These are phyloP conservation scores for Petroica traversi DNA, from an alignment of 2,113 vertebrate genomes.

Conservation along the genomic window DNA sequence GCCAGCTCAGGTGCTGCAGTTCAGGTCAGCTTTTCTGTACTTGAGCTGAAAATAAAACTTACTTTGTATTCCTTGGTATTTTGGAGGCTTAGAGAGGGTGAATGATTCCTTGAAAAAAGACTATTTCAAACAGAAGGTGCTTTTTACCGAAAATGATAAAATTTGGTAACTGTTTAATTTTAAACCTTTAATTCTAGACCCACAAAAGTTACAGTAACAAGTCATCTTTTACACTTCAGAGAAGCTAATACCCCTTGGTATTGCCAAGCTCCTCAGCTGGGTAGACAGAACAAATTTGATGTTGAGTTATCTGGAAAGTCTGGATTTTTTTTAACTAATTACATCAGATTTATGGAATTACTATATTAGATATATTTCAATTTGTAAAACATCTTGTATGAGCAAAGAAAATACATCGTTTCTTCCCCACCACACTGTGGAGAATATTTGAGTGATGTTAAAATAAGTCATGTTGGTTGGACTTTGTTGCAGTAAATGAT, in stretches of 20 bases:
- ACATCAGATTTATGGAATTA: neutral
- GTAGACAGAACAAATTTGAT: neutral
- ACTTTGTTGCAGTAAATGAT: neutral
- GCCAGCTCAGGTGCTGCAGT: neutral
- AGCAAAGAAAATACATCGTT: neutral
- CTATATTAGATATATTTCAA: neutral
- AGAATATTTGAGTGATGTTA: neutral
- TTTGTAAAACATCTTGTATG: neutral
- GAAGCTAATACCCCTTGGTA: neutral
- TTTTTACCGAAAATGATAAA: neutral
- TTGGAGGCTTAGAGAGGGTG: neutral
- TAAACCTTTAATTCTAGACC: neutral
- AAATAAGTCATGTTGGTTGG: neutral
- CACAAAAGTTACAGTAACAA: neutral
- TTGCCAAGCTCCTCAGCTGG: neutral
- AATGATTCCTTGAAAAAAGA: neutral
- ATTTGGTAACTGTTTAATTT: neutral
- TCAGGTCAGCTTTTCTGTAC: neutral
- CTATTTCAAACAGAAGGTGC: neutral
- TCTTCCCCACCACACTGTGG: neutral
- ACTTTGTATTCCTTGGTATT: neutral
- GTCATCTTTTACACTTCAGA: neutral
- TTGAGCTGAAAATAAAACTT: neutral
- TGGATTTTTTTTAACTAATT: neutral
- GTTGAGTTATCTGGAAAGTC: neutral